A percentile compares a stretch with the other conserved stretches of the same genome.
Evolutionary conservation across 92 coral and sea anemone genomes (phyloP).

Genomic region (Diadumene lineata): DNA sequence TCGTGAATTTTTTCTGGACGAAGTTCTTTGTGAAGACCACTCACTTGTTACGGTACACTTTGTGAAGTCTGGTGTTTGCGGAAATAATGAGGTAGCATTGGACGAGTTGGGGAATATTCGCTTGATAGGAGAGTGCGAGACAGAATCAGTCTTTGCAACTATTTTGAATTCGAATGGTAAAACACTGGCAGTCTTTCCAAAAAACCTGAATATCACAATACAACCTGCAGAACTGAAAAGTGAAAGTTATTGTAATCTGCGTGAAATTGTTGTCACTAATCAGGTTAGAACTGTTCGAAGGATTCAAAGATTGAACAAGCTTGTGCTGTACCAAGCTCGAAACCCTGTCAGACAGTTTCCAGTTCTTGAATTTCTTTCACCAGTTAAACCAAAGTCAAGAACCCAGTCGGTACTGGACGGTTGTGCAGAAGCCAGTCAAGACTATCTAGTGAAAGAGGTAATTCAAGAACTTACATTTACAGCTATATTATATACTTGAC

Average conservation of each 20-base stretch:
- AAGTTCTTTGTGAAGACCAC: conserved; percentile 33
- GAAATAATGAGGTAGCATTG: conserved; percentile 9
- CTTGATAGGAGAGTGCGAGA: conserved; percentile 46
- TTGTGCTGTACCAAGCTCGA: conserved; percentile 25
- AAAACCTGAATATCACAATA: conserved; percentile 18
- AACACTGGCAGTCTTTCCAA: conserved; percentile 31
- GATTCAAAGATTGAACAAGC: conserved; percentile 18
- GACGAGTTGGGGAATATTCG: conserved; percentile 32
- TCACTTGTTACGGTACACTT: conserved; percentile 52
- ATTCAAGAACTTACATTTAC: not conserved
- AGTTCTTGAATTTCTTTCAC: conserved; percentile 16
- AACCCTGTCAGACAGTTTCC: conserved; percentile 35
- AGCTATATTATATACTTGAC: too few relatives aligned
- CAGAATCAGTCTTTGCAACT: conserved; percentile 47
- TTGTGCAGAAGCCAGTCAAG: not conserved
- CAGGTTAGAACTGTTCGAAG: conserved; percentile 16
- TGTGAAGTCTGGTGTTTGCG: conserved; percentile 23
- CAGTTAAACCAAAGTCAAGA: conserved; percentile 17
- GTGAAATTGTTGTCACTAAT: not conserved
- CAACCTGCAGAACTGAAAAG: not conserved
- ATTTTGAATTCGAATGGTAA: conserved; percentile 10
- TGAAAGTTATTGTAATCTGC: not conserved
- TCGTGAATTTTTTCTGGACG: conserved; percentile 43
- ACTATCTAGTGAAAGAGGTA: conserved; percentile 1
- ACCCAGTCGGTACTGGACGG: conserved; percentile 5